Base-by-base conservation (phyloP, 2,888 invertebrate species). In the Troglohyphantes excavatus region DNA sequence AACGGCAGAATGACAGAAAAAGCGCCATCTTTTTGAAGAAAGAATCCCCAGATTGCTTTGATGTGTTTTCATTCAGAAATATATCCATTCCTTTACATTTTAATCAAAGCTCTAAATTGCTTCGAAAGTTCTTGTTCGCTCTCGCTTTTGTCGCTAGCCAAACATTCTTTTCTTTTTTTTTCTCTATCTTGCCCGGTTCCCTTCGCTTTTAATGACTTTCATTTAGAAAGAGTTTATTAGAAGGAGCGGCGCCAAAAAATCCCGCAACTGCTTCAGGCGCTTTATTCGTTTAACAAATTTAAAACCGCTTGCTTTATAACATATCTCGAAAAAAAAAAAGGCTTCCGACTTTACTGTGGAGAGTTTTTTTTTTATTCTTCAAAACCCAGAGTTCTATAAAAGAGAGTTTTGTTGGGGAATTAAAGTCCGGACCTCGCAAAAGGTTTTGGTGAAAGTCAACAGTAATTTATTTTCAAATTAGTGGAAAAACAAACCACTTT, bases 381-480 rank as follows among this genome's bases (percentile, higher is more conserved):
- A 53, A 53, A 59, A 82, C 61, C 23, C 29, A 26, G 63, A 78
- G 61, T 78, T 78, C 26, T 39, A 70, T 59, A 70, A 82, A 75
- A 67, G 65, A 67, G 65, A 84, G 17, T 84, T 76, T 67, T 27
- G 75, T 65, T 67, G 75, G 84, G 63, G 75, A 84, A 76, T 84
- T 76, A 84, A 84, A 76, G 67, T 76, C 82, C 72, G 17, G n/a
- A 19, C 6, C 19, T 75, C 73, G 65, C 27, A 65, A 75, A 76
- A 75, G 46, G 75, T 76, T 53, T 70, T 63, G 75, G 75, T 67
- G 75, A 84, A 84, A 84, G 84, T 84, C 84, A 84, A 84, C 84
- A 84, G 82, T 82, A 82, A 82, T 84, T 84, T 84, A 84, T 84
- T 84, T 84, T 76, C 75, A 84, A 84, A 84, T 84, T 75, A 84